Evolutionary conservation across 1,140 invertebrate species (phyloP), one percentile per base, ranked within the genome.

Genomic region (Trachymyrmex cornetzi): DNA sequence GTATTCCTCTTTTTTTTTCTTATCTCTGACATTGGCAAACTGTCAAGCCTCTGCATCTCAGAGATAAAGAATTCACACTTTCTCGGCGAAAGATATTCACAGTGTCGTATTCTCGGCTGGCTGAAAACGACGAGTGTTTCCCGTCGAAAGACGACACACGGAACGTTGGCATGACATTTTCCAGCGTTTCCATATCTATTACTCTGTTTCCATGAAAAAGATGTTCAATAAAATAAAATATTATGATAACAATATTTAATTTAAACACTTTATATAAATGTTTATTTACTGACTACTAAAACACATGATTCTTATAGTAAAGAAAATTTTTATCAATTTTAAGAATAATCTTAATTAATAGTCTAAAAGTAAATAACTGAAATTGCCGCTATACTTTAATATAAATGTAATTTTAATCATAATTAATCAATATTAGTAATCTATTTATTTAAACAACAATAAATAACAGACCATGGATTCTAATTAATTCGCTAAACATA

Each of bases 61-160:
- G 55, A 84, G 80, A 84, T 84, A 75, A 84, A 84, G 80, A 84
- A 84, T 84, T 84, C 80, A 84, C 80, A 84, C 69, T 84, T 84
- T 84, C 80, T 30, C 69, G n/a, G 69, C 69, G 69, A 84, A 63
- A 74, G 80, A 84, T 75, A 84, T 84, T 74, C 80, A 27, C 77
- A 63, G 69, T 75, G 69, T 84, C 69, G 69, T 84, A 74, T 84
- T 84, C 80, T 61, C 69, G 80, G 24, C 67, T 82, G 67, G 44
- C 48, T 82, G 69, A 75, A 74, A 75, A 84, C 55, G 80, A 84
- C 80, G 69, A 84, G 69, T 84, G 80, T 84, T 84, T 84, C 80
- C 38, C 69, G 69, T 74, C 80, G 80, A 48, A 61, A 61, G 69
- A 74, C 80, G 71, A 84, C 80, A 75, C 67, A 30, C n/a, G 67